Conservation (phyloP, 2,888 invertebrate genomes). For the Campaea margaritaria region DNA sequence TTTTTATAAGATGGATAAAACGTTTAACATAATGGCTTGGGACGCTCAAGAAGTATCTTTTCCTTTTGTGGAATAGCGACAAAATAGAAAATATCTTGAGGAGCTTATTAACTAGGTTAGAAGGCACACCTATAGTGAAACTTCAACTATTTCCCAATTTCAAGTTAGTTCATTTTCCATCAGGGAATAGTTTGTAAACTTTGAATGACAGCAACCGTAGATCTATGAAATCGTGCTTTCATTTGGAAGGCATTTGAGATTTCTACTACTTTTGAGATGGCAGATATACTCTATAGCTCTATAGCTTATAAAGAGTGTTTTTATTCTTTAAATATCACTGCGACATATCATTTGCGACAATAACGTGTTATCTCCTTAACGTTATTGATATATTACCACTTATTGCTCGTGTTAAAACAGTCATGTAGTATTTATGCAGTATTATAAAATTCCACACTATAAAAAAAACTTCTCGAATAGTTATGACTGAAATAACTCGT, state of each 20-base stretch:
- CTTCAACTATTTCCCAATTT: constrained; percentile 36
- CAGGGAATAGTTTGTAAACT: constrained; percentile 53
- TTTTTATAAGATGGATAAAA: constrained; percentile 35
- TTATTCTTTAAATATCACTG: too few relatives aligned
- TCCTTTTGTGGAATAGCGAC: constrained; percentile 10
- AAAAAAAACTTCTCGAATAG: constrained; percentile 4
- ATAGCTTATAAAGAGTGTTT: too few relatives aligned
- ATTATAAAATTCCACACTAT: background rate
- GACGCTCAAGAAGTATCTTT: constrained; percentile 15
- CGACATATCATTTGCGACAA: too few relatives aligned
- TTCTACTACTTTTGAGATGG: too few relatives aligned
- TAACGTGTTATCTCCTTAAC: too few relatives aligned
- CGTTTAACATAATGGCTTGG: constrained; percentile 29
- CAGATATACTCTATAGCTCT: too few relatives aligned
- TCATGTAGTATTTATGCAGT: too few relatives aligned
- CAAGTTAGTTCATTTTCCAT: constrained; percentile 28
- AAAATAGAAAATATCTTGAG: background rate
- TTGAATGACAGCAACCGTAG: constrained; percentile 53
- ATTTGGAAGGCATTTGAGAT: too few relatives aligned
- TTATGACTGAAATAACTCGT: constrained; percentile 7
- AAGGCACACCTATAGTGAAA: background rate
- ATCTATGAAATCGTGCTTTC: too few relatives aligned
- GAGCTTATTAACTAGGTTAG: constrained; percentile 1
- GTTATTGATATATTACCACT: too few relatives aligned
- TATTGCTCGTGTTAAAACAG: too few relatives aligned